Percentiles rank a stretch among this genome's conserved stretches.
Conservation (phyloP, 2,113 vertebrate genomes). For the Pedetes capensis region DNA sequence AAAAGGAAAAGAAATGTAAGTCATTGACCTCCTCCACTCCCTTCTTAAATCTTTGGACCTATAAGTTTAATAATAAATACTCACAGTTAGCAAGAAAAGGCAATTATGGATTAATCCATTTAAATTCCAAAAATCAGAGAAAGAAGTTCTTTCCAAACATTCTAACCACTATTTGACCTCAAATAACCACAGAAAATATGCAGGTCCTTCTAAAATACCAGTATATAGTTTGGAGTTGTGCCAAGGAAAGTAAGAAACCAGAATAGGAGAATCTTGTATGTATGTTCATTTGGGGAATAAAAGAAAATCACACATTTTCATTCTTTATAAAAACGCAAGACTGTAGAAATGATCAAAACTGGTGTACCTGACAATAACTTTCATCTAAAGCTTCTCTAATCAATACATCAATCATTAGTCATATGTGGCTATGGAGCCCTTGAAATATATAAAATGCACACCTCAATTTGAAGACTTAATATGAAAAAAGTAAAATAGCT, state of each 20-base stretch:
- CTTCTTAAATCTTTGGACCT: neutral
- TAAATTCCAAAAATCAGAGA: neutral
- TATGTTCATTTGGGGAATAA: neutral
- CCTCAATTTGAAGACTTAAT: neutral
- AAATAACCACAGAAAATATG: neutral
- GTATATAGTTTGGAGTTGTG: neutral
- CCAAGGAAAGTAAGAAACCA: neutral
- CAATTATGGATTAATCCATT: neutral
- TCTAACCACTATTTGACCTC: neutral
- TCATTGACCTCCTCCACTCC: too few species aligned
- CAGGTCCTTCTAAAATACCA: neutral
- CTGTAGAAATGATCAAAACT: neutral
- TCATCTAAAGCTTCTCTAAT: neutral
- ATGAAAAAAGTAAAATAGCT: neutral
- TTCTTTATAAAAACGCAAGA: neutral
- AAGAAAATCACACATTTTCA: neutral
- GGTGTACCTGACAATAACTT: neutral
- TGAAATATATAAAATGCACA: neutral
- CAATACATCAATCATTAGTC: too few species aligned
- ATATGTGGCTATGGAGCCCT: too few species aligned
- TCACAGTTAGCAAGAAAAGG: neutral
- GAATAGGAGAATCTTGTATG: neutral
- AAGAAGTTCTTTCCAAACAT: neutral
- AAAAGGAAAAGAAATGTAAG: neutral
- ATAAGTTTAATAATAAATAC: neutral